phyloP scores from a whole-genome alignment of 2,888 invertebrate species.

The Eupeodes latifasciatus region DNA sequence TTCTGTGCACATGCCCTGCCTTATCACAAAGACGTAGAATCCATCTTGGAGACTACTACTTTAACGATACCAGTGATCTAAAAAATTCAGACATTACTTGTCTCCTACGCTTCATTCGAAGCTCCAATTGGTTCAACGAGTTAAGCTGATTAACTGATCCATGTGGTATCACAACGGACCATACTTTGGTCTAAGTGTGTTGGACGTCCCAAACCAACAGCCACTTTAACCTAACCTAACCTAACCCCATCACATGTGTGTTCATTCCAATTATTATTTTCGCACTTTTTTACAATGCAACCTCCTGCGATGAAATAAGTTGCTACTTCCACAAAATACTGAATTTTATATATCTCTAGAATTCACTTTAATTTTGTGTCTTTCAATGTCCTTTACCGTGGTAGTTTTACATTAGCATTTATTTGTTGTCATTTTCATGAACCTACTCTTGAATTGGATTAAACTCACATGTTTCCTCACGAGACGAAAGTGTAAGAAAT shows the following conservation, averaged over 20 bases:
- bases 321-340: conserved; percentile 23
- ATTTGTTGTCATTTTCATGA: not conserved
- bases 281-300: conserved; percentile 44
- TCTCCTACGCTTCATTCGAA: too few species aligned
- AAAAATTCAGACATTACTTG: too few species aligned
- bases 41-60: too few species aligned
- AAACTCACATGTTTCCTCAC: conserved; percentile 10
- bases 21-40: too few species aligned
- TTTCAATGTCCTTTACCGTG: not conserved
- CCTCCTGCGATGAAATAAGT: conserved; percentile 9
- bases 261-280: conserved; percentile 62
- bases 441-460: conserved; percentile 43
- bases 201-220: too few species aligned
- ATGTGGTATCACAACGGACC: too few species aligned
- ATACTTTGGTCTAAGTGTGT: too few species aligned
- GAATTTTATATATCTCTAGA: conserved; percentile 35
- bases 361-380: conserved; percentile 52
- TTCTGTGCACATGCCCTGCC: too few species aligned
- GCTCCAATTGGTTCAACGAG: too few species aligned
- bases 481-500: not conserved
- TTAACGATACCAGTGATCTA: too few species aligned
- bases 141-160: too few species aligned
- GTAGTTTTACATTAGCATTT: conserved; percentile 29
- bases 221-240: too few species aligned
- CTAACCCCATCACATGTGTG: not conserved